A percentile compares a stretch with the other conserved stretches of the same genome.
Evolutionary conservation across 1,140 invertebrate genomes (phyloP).

Genomic region (Drosophila nikananu): DNA sequence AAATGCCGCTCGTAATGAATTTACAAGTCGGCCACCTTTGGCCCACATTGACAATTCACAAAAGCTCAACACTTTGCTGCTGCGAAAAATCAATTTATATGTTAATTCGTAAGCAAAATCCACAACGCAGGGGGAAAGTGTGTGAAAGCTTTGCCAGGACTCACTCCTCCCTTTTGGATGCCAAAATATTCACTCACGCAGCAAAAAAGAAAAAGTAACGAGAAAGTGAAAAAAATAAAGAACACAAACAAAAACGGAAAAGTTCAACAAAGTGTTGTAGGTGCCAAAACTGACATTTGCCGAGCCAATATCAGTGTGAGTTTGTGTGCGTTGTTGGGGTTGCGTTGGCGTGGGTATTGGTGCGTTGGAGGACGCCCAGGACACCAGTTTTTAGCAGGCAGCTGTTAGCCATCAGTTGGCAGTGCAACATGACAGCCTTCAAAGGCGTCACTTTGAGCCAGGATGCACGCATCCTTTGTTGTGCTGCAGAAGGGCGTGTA

Average conservation of each 20-base stretch:
- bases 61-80: conserved; percentile 65
- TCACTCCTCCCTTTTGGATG: conserved; percentile 7
- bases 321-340: conserved; percentile 2
- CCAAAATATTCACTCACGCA: conserved; percentile 70
- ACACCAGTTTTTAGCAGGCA: conserved; percentile 66
- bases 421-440: conserved; percentile 68
- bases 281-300: conserved; percentile 77
- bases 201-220: conserved; percentile 23
- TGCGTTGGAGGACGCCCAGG: conserved; percentile 17
- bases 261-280: conserved; percentile 66
- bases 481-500: background rate
- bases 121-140: conserved; percentile 41
- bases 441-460: conserved; percentile 46
- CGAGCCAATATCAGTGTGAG: conserved; percentile 34
- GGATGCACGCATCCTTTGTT: conserved; percentile 18
- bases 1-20: conserved; percentile 25
- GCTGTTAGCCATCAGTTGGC: conserved; percentile 65
- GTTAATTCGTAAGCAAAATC: conserved; percentile 78
- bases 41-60: conserved; percentile 60
- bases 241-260: conserved; percentile 32
- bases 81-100: conserved; percentile 81
- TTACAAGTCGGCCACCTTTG: conserved; percentile 29
- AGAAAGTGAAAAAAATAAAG: conserved; percentile 12
- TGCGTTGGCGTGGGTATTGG: conserved; percentile 9
- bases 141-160: conserved; percentile 45